A percentile compares a stretch with the other conserved stretches of the same genome.
Evolutionary conservation across 1,140 invertebrate species (phyloP).

Genomic region (Pachyrhynchus sulphureomaculatus): DNA sequence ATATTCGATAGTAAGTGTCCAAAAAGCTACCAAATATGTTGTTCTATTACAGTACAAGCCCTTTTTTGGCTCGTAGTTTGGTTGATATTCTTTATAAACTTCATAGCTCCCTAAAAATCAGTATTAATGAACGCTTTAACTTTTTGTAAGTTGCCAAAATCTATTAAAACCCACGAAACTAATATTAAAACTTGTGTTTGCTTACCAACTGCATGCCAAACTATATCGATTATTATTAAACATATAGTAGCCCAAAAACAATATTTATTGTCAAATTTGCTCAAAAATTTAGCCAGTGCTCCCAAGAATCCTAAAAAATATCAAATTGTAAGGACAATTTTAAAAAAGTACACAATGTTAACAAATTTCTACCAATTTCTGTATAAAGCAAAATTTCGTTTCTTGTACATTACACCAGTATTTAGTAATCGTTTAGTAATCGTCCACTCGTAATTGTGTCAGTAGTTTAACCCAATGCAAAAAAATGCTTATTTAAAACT

Average conservation of each 20-base stretch:
- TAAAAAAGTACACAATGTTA: no score
- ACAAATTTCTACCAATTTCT: no score
- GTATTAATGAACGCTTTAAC: no score
- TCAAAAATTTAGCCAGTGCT: conserved; percentile 34
- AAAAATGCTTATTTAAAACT: no score
- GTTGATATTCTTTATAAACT: conserved; percentile 47
- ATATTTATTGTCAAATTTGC: conserved; percentile 36
- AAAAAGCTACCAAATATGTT: conserved; percentile 46
- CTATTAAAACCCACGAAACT: no score
- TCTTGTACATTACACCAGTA: no score
- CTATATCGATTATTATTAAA: conserved; percentile 34
- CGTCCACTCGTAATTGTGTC: no score
- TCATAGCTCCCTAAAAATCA: conserved; percentile 43
- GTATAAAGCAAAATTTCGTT: no score
- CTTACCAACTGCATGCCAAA: conserved; percentile 42
- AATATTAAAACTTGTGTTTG: conserved; percentile 1
- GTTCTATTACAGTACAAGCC: conserved; percentile 42
- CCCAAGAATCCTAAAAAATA: conserved; percentile 36
- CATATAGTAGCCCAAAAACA: conserved; percentile 36
- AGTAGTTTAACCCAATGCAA: no score
- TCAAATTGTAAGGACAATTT: not conserved
- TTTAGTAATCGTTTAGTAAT: no score
- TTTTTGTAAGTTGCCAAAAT: no score
- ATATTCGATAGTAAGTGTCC: conserved; percentile 45
- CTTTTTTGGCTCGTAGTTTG: conserved; percentile 39